These are phyloP conservation scores for Dryomyza anilis DNA, from an alignment of 2,888 invertebrate species.

Conservation along the genomic window DNA sequence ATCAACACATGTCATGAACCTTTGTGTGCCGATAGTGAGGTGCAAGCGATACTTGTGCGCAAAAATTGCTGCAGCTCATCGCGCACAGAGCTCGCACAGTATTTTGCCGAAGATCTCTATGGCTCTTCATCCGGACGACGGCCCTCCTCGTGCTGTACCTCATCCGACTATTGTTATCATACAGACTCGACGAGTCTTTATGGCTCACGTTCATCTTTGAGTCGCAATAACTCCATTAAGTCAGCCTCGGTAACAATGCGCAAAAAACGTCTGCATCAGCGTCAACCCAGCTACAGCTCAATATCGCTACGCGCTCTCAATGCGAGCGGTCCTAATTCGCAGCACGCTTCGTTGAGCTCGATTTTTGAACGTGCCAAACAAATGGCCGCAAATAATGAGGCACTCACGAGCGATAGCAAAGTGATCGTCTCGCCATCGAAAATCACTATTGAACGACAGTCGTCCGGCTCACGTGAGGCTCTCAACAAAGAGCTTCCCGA, in stretches of 20 bases:
- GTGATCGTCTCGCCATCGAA: slow-evolving; percentile 48
- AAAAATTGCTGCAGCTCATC: slow-evolving; percentile 53
- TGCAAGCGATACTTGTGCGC: slow-evolving; percentile 58
- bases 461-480: slow-evolving; percentile 55
- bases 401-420: slow-evolving; percentile 35
- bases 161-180: slow-evolving; percentile 61
- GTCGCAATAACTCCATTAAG: slow-evolving; percentile 60
- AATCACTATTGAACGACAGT: slow-evolving; percentile 55
- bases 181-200: slow-evolving; percentile 61
- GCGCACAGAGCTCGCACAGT: slow-evolving; percentile 59
- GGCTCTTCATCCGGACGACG: slow-evolving; percentile 53
- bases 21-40: slow-evolving; percentile 55
- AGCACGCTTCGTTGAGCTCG: slow-evolving; percentile 57
- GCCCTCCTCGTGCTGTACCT: slow-evolving; percentile 60
- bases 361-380: slow-evolving; percentile 58
- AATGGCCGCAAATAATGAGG: slow-evolving; percentile 26
- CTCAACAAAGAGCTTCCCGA: slow-evolving; percentile 57
- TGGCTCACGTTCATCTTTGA: slow-evolving; percentile 58
- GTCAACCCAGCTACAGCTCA: slow-evolving; percentile 58
- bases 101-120: slow-evolving; percentile 59
- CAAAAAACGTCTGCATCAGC: slow-evolving; percentile 52
- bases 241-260: slow-evolving; percentile 56
- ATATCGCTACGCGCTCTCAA: slow-evolving; percentile 58
- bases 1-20: slow-evolving; percentile 56
- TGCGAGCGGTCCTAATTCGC: slow-evolving; percentile 52